Evolutionary conservation across 2,113 vertebrate genomes (phyloP).

Genomic region (Lichenostomus cassidix): DNA sequence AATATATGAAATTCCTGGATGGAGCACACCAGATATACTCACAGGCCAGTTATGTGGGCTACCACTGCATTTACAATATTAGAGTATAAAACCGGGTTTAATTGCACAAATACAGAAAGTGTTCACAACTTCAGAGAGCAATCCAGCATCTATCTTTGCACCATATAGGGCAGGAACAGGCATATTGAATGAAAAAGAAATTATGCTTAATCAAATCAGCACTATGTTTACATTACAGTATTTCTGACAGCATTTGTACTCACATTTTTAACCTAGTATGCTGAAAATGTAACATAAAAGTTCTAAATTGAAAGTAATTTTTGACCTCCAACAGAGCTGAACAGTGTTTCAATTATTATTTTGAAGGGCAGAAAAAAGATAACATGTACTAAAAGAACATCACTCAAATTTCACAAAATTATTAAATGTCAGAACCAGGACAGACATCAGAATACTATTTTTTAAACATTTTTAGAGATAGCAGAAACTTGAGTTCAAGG

Average conservation of each 20-base stretch:
- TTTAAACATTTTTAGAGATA: background rate
- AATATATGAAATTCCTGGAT: background rate
- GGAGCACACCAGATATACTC: background rate
- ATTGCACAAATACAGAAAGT: background rate
- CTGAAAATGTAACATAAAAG: background rate
- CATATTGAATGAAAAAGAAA: background rate
- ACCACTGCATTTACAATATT: background rate
- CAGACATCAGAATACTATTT: background rate
- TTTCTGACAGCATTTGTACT: background rate
- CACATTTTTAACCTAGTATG: background rate
- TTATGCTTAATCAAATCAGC: background rate
- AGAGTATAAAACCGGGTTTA: background rate
- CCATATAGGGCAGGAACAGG: rapidly evolving
- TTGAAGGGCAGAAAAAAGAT: background rate
- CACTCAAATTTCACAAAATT: background rate
- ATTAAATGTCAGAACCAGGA: background rate
- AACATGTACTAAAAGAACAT: background rate
- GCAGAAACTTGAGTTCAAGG: background rate
- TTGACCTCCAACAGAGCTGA: background rate
- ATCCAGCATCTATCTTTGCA: background rate
- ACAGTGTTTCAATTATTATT: background rate
- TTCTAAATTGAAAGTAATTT: background rate
- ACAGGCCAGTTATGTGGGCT: background rate
- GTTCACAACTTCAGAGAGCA: background rate
- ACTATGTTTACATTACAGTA: background rate